Conservation (phyloP, 2,888 invertebrate genomes). For the Phymatocera aterrima region DNA sequence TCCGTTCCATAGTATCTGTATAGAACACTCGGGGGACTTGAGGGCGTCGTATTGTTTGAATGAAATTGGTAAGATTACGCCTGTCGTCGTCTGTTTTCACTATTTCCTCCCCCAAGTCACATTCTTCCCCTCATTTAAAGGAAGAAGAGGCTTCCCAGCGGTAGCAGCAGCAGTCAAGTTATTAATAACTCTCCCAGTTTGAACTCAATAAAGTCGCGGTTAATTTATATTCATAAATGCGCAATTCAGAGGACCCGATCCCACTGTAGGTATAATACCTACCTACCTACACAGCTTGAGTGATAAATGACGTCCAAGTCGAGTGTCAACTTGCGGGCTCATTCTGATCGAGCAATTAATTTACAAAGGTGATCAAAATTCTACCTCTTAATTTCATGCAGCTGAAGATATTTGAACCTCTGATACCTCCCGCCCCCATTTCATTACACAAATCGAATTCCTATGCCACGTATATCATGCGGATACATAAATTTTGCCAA, state of each 20-base stretch:
- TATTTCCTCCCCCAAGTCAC: slow-evolving; percentile 6
- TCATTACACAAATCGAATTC: too few relatives aligned
- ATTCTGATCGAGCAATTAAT: slow-evolving; percentile 45
- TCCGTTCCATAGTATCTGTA: slow-evolving; percentile 11
- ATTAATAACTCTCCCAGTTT: slow-evolving; percentile 34
- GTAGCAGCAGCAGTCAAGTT: not conserved
- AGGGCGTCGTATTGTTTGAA: slow-evolving; percentile 14
- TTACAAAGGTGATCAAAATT: slow-evolving; percentile 43
- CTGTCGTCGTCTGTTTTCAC: slow-evolving; percentile 37
- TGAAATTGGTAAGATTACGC: slow-evolving; percentile 40
- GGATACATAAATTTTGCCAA: too few relatives aligned
- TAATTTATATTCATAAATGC: slow-evolving; percentile 46
- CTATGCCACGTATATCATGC: too few relatives aligned
- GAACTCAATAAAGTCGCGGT: slow-evolving; percentile 42
- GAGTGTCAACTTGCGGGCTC: slow-evolving; percentile 44
- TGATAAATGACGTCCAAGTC: slow-evolving; percentile 38
- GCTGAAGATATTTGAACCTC: too few relatives aligned
- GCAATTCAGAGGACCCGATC: slow-evolving; percentile 37
- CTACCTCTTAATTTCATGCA: too few relatives aligned
- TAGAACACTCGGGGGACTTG: not conserved
- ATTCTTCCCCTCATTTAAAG: not conserved
- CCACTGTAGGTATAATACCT: too few relatives aligned
- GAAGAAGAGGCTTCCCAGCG: not conserved
- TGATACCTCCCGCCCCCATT: not conserved
- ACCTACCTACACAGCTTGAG: too few relatives aligned